Base-by-base conservation (phyloP, 2,797 vertebrate species). In the Ceyx erithaca region DNA sequence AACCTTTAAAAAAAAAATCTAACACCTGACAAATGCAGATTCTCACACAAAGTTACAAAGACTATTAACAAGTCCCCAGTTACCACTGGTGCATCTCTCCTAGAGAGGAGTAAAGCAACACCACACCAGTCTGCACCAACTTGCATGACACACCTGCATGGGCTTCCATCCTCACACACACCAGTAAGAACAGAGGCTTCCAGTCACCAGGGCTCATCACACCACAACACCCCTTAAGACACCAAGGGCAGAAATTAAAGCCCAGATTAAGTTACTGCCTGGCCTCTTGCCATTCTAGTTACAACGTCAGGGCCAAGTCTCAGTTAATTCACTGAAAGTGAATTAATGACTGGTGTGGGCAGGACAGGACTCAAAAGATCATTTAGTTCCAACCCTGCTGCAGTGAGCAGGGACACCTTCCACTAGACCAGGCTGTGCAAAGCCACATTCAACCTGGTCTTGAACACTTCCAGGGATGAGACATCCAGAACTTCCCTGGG, bases 131-230 rank as follows among this genome's bases (percentile, higher is more conserved):
- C 31, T 10, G 33, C 16, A 26, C 22, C 11, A 33, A 22, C 54
- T 5, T 11, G 12, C 37, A 25, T 14, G 12, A 67, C n/a, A 49
- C 7, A 20, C 25, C 28, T 4, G 7, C 19, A 5, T 0, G 5
- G 46, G 59, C 17, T 81, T 82, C 59, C 23, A 49, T 7, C 70
- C 64, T 54, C 46, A 26, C 30, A 8, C 1, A 7, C 8, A 5
- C 46, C 26, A 31, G 19, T 5, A 1, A 51, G 40, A 54, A 37
- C 6, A 35, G 20, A 55, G 33, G 23, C 31, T 22, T 21, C 14
- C 7, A 7, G 14, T 26, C 45, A 75, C 20, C 1, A 8, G 48
- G 51, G 49, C 21, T 48, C 46, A 17, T 15, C 19, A 2, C 41
- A 30, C 43, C 26, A 37, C 19, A 19, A n/a, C 8, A 41, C 7